Percentiles rank a stretch among this genome's conserved stretches.
These are phyloP conservation scores for Thysanoteuthis rhombus DNA, from an alignment of 2,888 invertebrate genomes.

Conservation along the genomic window DNA sequence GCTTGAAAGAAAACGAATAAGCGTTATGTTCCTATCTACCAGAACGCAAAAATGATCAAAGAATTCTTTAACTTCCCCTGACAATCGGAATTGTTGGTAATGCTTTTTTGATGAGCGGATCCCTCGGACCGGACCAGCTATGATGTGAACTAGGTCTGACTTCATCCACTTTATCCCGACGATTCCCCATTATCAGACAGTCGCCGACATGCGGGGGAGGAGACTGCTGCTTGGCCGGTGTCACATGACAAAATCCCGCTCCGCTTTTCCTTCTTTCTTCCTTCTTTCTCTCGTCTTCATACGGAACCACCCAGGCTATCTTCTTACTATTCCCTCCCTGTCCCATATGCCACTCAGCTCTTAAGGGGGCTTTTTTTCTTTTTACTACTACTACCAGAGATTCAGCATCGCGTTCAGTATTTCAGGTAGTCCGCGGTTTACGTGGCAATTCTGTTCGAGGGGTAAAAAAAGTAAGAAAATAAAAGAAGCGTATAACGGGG, in stretches of 20 bases:
- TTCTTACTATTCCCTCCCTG: background rate
- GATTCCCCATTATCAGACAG: constrained; percentile 12
- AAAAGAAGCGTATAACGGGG: too few species aligned
- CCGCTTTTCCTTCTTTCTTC: background rate
- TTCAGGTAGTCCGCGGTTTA: background rate
- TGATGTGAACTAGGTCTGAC: constrained; percentile 12
- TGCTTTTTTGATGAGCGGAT: constrained; percentile 12
- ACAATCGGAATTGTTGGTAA: constrained; percentile 12
- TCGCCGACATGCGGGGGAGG: constrained; percentile 12
- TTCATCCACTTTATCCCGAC: constrained; percentile 12
- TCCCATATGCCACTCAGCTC: background rate
- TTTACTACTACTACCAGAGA: background rate
- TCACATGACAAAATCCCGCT: background rate
- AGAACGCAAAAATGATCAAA: background rate
- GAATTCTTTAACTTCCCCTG: constrained; percentile 12
- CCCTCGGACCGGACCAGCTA: background rate
- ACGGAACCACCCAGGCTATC: background rate
- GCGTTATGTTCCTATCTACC: background rate
- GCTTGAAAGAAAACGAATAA: background rate
- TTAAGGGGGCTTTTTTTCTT: constrained; percentile 12
- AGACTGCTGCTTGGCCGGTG: background rate
- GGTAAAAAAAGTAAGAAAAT: too few species aligned
- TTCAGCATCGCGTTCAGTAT: background rate
- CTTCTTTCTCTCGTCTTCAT: background rate
- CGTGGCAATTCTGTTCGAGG: background rate